phyloP scores from a whole-genome alignment of 2,113 vertebrate species.

The Tylochromis polylepis region DNA sequence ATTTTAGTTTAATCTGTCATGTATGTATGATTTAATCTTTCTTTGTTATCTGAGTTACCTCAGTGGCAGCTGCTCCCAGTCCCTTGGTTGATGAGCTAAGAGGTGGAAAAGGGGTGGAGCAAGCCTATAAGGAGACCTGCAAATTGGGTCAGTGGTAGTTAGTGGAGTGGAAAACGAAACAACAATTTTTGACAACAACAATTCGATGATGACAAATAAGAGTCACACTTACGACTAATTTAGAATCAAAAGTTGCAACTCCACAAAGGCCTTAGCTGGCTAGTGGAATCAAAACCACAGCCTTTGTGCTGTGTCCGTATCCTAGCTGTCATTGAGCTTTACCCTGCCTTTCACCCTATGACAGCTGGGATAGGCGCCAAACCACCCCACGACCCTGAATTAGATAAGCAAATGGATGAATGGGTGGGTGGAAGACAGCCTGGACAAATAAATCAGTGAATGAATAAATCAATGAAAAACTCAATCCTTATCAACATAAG shows the following conservation, averaged over 20 bases:
- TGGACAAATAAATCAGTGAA: background rate
- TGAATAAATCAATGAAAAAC: background rate
- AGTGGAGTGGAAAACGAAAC: too few species aligned
- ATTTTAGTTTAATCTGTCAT: too few species aligned
- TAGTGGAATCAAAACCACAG: background rate
- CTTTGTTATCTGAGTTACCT: too few species aligned
- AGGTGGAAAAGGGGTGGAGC: too few species aligned
- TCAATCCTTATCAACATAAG: background rate
- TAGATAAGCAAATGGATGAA: background rate
- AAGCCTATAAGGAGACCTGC: too few species aligned
- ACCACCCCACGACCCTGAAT: background rate
- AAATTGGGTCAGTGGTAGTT: too few species aligned
- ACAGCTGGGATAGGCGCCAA: background rate
- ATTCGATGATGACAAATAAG: background rate
- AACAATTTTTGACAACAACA: background rate
- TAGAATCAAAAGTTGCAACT: too few species aligned
- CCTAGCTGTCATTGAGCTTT: background rate
- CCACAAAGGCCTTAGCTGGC: rapidly evolving
- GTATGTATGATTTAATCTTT: too few species aligned
- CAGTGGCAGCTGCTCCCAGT: too few species aligned
- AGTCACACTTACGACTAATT: background rate
- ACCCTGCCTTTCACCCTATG: background rate
- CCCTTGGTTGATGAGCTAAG: too few species aligned
- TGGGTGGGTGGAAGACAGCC: background rate
- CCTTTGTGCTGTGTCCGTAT: background rate